Percentiles rank a stretch among this genome's conserved stretches.
Conservation (phyloP, 2,113 vertebrate species). For the Ictalurus furcatus region DNA sequence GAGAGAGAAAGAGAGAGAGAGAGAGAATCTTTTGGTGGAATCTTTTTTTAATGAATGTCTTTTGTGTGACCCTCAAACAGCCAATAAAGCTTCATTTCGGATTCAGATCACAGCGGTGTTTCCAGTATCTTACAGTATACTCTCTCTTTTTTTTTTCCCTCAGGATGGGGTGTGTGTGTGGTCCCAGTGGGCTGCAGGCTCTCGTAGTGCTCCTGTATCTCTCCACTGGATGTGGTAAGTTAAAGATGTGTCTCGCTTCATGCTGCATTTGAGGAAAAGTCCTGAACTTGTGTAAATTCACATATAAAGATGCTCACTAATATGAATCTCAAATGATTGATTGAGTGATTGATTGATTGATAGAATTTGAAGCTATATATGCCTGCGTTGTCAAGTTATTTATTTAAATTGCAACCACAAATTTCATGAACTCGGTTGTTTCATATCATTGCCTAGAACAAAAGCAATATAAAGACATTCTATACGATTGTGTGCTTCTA, state of each 20-base stretch:
- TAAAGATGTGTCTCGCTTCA: neutral
- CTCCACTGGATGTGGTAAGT: conserved; percentile 40
- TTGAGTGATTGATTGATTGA: no score
- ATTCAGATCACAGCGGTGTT: conserved; percentile 22
- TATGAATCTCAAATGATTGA: neutral
- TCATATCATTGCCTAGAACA: no score
- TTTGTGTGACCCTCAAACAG: conserved; percentile 24
- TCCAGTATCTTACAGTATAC: conserved; percentile 2
- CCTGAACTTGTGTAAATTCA: neutral
- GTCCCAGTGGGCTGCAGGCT: conserved; percentile 19
- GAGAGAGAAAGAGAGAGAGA: neutral
- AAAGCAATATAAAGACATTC: no score
- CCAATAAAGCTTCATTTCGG: conserved; percentile 26
- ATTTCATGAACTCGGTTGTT: no score
- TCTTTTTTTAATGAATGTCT: conserved; percentile 36
- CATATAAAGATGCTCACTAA: neutral
- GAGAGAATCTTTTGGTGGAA: neutral
- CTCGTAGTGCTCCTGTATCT: conserved; percentile 33
- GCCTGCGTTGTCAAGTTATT: neutral
- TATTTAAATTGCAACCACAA: no score
- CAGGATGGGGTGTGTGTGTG: conserved; percentile 33
- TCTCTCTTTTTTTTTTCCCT: neutral
- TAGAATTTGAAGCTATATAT: no score
- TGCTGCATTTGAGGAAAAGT: neutral
- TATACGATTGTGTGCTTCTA: no score